phyloP scores from a whole-genome alignment of 2,797 vertebrate species.

The Schizopygopsis pylzovi region DNA sequence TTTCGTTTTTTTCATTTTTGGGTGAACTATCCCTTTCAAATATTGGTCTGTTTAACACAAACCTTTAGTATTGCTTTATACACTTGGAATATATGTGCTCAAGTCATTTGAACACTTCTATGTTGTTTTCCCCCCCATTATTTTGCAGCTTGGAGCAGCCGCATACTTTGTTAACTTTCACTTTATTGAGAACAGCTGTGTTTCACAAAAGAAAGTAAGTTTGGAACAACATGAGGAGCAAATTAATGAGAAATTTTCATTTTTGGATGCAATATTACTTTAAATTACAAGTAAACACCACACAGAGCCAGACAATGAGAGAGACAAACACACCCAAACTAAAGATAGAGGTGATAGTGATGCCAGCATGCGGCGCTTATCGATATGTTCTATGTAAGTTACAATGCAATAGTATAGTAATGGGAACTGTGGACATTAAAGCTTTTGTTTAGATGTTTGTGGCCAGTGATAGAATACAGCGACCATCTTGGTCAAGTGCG shows the following conservation, averaged over 20 bases:
- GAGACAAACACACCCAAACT: constrained; percentile 8
- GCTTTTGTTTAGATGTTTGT: background rate
- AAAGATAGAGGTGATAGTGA: background rate
- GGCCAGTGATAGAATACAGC: background rate
- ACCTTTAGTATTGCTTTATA: background rate
- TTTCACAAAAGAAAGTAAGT: background rate
- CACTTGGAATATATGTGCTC: background rate
- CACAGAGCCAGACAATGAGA: background rate
- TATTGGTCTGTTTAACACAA: background rate
- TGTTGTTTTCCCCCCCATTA: background rate
- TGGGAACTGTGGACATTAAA: background rate
- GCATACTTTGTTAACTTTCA: background rate
- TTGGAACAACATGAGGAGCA: background rate
- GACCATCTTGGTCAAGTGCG: background rate
- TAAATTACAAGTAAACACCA: constrained; percentile 4
- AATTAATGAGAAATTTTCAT: background rate
- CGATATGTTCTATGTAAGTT: background rate
- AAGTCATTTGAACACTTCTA: background rate
- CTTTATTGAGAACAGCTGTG: background rate
- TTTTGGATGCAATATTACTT: constrained; percentile 4
- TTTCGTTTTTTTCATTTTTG: background rate
- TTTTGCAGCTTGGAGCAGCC: background rate
- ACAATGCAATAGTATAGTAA: background rate
- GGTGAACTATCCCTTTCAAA: background rate
- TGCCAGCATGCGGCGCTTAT: background rate